A percentile compares a stretch with the other conserved stretches of the same genome.
phyloP scores from a whole-genome alignment of 2,888 invertebrate species.

The Blomia tropicalis region DNA sequence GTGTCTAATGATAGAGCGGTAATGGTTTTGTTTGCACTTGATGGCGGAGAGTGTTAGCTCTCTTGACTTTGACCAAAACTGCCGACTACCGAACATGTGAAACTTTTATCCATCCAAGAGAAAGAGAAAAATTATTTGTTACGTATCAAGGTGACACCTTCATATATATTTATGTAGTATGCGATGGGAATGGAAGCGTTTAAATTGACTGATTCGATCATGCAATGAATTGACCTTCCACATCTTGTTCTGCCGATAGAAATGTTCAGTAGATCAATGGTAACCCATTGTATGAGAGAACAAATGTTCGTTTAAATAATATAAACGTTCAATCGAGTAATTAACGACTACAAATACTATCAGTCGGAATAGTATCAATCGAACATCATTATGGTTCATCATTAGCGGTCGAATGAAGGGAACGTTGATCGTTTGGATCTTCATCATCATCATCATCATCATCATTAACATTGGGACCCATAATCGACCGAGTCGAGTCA shows the following conservation, averaged over 20 bases:
- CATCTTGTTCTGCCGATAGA: neutral
- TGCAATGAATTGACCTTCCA: too few species aligned
- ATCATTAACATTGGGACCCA: neutral
- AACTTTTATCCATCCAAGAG: neutral
- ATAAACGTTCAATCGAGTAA: neutral
- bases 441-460: neutral
- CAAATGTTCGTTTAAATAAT: neutral
- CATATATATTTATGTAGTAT: too few species aligned
- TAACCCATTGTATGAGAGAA: neutral
- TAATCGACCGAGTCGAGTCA: too few species aligned
- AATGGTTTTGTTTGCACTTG: neutral
- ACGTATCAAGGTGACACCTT: neutral
- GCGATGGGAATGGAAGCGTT: too few species aligned
- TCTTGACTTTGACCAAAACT: neutral
- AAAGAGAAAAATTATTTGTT: too few species aligned
- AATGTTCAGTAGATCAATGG: neutral
- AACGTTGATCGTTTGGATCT: neutral
- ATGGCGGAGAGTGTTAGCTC: too few species aligned
- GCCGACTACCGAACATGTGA: neutral
- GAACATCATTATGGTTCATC: neutral
- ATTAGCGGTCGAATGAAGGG: neutral
- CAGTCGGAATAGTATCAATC: neutral
- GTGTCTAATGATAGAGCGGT: neutral
- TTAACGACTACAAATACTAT: neutral
- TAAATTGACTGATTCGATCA: too few species aligned